These are phyloP conservation scores for Drosophila cyrtoloma DNA, from an alignment of 2,888 invertebrate genomes.

Conservation along the genomic window DNA sequence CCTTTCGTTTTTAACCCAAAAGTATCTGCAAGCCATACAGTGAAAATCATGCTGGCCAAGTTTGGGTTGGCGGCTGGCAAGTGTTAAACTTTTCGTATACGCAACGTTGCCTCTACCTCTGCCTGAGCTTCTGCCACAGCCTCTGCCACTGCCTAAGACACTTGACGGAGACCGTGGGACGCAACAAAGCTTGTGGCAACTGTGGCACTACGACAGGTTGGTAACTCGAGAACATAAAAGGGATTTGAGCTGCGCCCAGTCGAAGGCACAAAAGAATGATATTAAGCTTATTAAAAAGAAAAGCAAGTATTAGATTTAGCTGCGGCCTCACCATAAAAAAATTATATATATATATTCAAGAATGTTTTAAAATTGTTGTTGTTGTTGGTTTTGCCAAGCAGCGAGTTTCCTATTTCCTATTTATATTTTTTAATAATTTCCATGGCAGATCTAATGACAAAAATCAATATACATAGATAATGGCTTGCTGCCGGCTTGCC, in stretches of 20 bases:
- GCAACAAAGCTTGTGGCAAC: conserved; percentile 49
- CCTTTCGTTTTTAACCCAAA: conserved; percentile 3
- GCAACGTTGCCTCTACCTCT: conserved; percentile 35
- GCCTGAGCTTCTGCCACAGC: background rate
- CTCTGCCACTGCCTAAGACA: conserved; percentile 3
- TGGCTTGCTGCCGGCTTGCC: conserved; percentile 35
- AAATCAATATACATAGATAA: conserved; percentile 51
- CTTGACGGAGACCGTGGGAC: conserved; percentile 37
- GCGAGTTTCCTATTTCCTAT: conserved; percentile 7
- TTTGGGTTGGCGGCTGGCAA: conserved; percentile 47
- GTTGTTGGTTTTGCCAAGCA: conserved; percentile 20
- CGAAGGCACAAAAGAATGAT: conserved; percentile 51
- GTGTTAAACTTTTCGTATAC: conserved; percentile 64
- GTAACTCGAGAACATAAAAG: conserved; percentile 73
- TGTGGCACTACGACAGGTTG: conserved; percentile 52
- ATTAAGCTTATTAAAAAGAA: conserved; percentile 61
- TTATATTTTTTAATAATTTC: conserved; percentile 38
- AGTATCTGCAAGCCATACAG: conserved; percentile 40
- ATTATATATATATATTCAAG: background rate
- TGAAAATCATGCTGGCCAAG: conserved; percentile 25
- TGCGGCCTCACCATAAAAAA: conserved; percentile 24
- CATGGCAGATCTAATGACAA: conserved; percentile 33
- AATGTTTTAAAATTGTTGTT: conserved; percentile 25
- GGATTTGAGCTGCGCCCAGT: conserved; percentile 38
- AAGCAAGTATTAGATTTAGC: conserved; percentile 51